Evolutionary conservation across 2,797 vertebrate genomes (phyloP), one percentile per base, ranked within the genome.

Genomic region (Champsocephalus gunnari): DNA sequence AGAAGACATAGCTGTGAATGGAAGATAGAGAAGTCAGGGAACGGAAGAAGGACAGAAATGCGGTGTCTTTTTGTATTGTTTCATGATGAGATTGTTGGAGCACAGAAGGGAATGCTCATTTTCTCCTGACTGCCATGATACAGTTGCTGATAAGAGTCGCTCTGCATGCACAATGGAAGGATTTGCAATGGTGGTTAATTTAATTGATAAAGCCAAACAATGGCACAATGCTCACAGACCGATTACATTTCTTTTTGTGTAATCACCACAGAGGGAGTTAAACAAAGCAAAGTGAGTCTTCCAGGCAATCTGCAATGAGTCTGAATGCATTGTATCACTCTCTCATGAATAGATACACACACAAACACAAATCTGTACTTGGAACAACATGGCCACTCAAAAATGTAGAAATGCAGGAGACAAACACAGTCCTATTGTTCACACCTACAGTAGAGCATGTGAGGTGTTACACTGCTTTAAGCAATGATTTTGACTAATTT

Each of bases 161-260:
- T 87, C 83, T 85, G 83, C 87, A 19, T 75, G 75, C 84, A 93
- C 91, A 94, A 95, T 93, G 88, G 90, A 87, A 86, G 91, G 91
- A 95, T 95, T 95, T 93, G 91, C 83, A 95, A 94, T 92, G 90
- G 86, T 95, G 95, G 93, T 93, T 94, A 94, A 93, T 96, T 95
- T 92, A 93, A 93, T 92, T 92, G 90, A 94, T 93, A 90, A 90
- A 90, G 84, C 82, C 88, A 91, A 92, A 95, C 93, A 94, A 93
- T 88, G 89, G 85, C 85, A 84, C 88, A 91, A 87, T 90, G 87
- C 86, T 75, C 5, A 81, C 79, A 48, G 84, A 86, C 73, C 65
- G 86, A 92, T 94, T 93, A 92, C 83, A 85, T 89, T 92, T 91
- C 60, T 88, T 87, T 84, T 86, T 90, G 86, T 87, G 87, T 93